Conservation (phyloP, 1,140 invertebrate species). For the Drosophila busckii region DNA sequence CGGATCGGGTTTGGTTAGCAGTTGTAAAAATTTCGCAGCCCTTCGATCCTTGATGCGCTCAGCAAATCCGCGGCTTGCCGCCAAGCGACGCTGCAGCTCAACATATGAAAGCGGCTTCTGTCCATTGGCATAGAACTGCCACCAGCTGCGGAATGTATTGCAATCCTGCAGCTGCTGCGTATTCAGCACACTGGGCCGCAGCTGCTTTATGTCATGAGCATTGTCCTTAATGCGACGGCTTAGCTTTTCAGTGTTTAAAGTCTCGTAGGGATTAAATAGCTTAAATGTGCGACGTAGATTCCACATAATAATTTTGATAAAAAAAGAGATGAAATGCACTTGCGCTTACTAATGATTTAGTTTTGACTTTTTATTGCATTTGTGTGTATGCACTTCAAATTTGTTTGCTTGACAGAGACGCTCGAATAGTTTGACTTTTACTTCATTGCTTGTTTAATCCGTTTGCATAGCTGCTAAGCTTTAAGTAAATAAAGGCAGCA, state of each 20-base stretch:
- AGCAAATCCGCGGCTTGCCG: not conserved
- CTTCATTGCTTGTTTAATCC: not conserved
- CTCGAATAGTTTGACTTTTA: constrained; percentile 15
- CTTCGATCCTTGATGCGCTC: constrained; percentile 4
- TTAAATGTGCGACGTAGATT: not conserved
- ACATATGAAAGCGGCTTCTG: constrained; percentile 5
- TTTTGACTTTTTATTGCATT: too few species aligned
- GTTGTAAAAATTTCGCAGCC: constrained; percentile 4
- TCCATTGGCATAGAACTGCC: constrained; percentile 15
- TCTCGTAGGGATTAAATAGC: constrained; percentile 9
- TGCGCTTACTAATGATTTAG: too few species aligned
- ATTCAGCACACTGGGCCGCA: not conserved
- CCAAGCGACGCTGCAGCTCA: not conserved
- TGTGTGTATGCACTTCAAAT: too few species aligned
- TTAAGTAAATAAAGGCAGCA: not conserved
- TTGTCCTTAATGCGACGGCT: not conserved
- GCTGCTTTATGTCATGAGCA: not conserved
- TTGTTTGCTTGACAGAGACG: too few species aligned
- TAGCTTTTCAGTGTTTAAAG: too few species aligned
- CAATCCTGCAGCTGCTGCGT: constrained; percentile 2
- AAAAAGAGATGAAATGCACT: too few species aligned
- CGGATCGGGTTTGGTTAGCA: not conserved
- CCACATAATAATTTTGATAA: constrained; percentile 14
- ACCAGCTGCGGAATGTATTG: constrained; percentile 14
- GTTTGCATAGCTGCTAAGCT: not conserved